Percentiles rank a stretch among this genome's conserved stretches.
Conservation (phyloP, 2,888 invertebrate genomes). For the Chalcosyrphus nemorum region DNA sequence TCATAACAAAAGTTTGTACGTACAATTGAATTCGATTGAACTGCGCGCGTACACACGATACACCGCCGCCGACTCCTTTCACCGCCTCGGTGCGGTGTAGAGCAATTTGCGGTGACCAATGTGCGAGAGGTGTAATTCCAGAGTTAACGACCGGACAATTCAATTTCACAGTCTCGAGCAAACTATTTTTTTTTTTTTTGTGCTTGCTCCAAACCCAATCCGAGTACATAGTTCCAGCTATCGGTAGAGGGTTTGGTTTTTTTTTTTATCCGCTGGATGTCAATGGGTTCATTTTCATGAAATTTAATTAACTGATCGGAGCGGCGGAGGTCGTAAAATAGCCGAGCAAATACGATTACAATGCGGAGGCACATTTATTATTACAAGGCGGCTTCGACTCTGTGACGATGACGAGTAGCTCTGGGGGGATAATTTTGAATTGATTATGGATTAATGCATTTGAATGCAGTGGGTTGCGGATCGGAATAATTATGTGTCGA, state of each 20-base stretch:
- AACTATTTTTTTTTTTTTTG: constrained; percentile 60
- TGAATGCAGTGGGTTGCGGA: neutral
- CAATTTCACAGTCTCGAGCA: constrained; percentile 60
- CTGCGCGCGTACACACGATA: no score
- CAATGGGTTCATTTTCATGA: constrained; percentile 70
- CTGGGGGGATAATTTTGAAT: constrained; percentile 57
- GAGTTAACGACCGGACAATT: constrained; percentile 68
- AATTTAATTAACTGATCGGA: constrained; percentile 66
- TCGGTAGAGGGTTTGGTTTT: constrained; percentile 27
- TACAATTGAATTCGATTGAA: constrained; percentile 45
- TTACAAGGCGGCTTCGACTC: neutral
- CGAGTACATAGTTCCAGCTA: no score
- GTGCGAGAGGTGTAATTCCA: constrained; percentile 43
- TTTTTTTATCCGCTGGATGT: constrained; percentile 50
- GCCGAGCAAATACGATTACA: constrained; percentile 31
- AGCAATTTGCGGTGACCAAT: constrained; percentile 40
- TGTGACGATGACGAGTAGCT: neutral
- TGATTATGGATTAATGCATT: constrained; percentile 66
- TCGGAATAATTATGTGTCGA: constrained; percentile 57
- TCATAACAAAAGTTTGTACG: constrained; percentile 21
- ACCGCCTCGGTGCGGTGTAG: neutral
- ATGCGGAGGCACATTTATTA: neutral
- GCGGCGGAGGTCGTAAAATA: constrained; percentile 53
- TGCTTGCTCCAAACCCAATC: no score
- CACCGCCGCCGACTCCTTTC: neutral